Conservation (phyloP, 2,797 vertebrate genomes). For the Tiaroga cobitis region DNA sequence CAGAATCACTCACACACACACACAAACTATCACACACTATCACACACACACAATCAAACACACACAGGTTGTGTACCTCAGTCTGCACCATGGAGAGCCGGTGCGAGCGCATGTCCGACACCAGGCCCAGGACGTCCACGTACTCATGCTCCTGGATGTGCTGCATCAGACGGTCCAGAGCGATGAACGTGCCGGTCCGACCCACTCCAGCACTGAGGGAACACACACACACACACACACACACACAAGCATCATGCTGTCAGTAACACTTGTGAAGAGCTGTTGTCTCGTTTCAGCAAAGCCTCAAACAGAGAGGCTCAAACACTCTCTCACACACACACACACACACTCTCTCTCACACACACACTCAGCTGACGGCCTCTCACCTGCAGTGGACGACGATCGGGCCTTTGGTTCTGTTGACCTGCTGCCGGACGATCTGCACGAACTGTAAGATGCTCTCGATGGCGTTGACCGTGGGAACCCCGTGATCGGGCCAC, state of each 20-base stretch:
- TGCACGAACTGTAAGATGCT: conserved; percentile 95
- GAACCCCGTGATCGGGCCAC: conserved; percentile 96
- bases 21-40: too few species aligned
- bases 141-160: conserved; percentile 94
- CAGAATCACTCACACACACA: too few species aligned
- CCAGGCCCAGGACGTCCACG: conserved; percentile 90
- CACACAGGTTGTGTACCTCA: conserved; percentile 80
- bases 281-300: not conserved
- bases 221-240: not conserved
- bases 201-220: conserved; percentile 90
- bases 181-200: conserved; percentile 94
- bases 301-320: not conserved
- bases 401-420: conserved; percentile 86
- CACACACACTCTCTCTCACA: too few species aligned
- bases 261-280: not conserved
- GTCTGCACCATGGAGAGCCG: conserved; percentile 99
- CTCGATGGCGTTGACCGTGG: conserved; percentile 90
- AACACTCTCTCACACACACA: too few species aligned
- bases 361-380: too few species aligned
- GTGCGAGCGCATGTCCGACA: conserved; percentile 93
- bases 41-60: too few species aligned
- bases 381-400: conserved; percentile 93
- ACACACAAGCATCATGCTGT: not conserved
- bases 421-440: conserved; percentile 91
- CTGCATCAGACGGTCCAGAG: conserved; percentile 93